phyloP scores from a whole-genome alignment of 2,888 invertebrate species.

The Chymomyza amoena region DNA sequence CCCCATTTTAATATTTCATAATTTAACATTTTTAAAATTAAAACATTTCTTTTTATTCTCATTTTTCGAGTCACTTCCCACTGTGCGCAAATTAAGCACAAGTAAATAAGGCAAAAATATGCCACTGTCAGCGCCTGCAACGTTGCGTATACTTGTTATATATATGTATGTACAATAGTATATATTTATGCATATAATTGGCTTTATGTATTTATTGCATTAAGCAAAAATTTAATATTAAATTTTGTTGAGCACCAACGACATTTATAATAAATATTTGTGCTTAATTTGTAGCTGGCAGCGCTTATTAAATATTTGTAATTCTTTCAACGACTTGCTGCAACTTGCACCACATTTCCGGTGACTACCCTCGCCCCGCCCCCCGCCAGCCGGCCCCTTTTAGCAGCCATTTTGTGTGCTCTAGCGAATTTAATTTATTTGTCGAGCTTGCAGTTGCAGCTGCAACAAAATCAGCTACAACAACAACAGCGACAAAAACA shows the following conservation, averaged over 20 bases:
- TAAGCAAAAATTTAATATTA: slow-evolving; percentile 19
- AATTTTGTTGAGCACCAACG: slow-evolving; percentile 10
- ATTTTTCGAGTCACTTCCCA: not conserved
- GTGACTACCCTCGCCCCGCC: no score
- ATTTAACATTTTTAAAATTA: not conserved
- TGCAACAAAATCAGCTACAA: slow-evolving; percentile 19
- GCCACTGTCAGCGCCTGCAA: not conserved
- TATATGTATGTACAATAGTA: no score
- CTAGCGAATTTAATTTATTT: not conserved
- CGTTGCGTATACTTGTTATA: not conserved
- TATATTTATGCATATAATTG: not conserved
- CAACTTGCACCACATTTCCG: not conserved
- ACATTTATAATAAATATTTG: slow-evolving; percentile 46
- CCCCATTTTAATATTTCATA: not conserved
- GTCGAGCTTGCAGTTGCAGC: not conserved
- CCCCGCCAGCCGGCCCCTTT: no score
- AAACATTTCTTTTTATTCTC: not conserved
- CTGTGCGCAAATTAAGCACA: not conserved
- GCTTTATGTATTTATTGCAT: slow-evolving; percentile 8
- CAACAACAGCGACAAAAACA: slow-evolving; percentile 22
- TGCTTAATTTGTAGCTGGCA: slow-evolving; percentile 52
- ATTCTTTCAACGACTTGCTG: slow-evolving; percentile 38
- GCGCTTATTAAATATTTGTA: slow-evolving; percentile 61
- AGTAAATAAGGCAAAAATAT: not conserved
- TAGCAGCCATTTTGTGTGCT: not conserved